Percentiles rank a stretch among this genome's conserved stretches.
Conservation (phyloP, 1,140 invertebrate species). For the Diuraphis noxia region DNA sequence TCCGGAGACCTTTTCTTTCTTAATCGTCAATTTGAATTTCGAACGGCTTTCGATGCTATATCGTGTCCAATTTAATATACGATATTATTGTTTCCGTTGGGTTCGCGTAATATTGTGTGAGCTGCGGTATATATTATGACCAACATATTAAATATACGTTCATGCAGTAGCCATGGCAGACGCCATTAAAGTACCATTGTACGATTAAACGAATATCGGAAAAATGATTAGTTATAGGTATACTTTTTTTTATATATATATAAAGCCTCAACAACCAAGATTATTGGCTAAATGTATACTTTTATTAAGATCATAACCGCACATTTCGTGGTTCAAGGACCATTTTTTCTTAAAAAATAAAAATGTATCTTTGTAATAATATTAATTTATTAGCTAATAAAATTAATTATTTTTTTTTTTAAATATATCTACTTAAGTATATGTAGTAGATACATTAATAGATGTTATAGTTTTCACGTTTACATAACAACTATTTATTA, state of each 20-base stretch:
- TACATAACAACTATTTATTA: background rate
- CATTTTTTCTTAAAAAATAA: no score
- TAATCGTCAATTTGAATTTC: conserved; percentile 7
- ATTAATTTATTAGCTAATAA: background rate
- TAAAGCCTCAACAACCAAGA: no score
- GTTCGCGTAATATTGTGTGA: background rate
- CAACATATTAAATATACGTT: no score
- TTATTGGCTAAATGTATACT: no score
- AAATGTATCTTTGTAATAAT: background rate
- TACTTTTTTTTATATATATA: no score
- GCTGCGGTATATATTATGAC: background rate
- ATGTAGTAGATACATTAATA: background rate
- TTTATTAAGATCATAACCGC: no score
- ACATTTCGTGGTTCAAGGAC: no score
- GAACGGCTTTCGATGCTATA: background rate
- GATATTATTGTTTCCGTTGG: background rate
- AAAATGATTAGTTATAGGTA: background rate
- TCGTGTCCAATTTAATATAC: conserved; percentile 2
- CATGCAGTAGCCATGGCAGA: background rate
- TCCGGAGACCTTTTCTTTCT: background rate
- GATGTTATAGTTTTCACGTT: background rate
- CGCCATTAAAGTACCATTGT: background rate
- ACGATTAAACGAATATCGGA: background rate
- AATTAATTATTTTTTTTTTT: background rate
- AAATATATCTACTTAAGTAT: background rate